These are phyloP conservation scores for Aquatica leii DNA, from an alignment of 2,888 invertebrate species.

Conservation along the genomic window DNA sequence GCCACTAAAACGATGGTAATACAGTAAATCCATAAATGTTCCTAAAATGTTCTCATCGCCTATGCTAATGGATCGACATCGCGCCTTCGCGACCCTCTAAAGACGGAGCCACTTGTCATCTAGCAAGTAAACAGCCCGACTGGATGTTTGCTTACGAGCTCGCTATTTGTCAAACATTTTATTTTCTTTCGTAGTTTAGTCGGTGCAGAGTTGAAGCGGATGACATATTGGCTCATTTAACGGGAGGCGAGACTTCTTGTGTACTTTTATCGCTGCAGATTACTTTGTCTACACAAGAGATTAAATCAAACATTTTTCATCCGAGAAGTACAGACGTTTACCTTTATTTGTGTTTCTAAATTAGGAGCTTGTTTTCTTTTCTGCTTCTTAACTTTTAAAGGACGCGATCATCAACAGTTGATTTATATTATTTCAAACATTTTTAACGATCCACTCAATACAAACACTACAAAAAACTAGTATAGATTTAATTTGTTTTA, in stretches of 20 bases:
- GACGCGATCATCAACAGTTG: constrained; percentile 31
- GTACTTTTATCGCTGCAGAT: constrained; percentile 60
- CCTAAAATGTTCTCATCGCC: constrained; percentile 45
- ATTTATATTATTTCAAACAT: constrained; percentile 18
- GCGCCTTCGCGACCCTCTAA: constrained; percentile 44
- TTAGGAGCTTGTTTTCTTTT: constrained; percentile 30
- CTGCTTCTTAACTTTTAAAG: constrained; percentile 13
- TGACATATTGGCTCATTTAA: constrained; percentile 40
- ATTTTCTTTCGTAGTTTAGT: constrained; percentile 57
- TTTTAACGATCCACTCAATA: background rate
- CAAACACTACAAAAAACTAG: background rate
- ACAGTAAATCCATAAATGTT: constrained; percentile 42
- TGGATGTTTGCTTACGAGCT: constrained; percentile 59
- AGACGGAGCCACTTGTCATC: constrained; percentile 58
- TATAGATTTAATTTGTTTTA: background rate
- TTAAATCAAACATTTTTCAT: constrained; percentile 62
- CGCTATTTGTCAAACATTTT: constrained; percentile 61
- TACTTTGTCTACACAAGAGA: constrained; percentile 61
- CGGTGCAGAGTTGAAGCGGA: constrained; percentile 47
- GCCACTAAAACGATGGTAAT: too few relatives aligned
- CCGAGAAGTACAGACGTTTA: constrained; percentile 40
- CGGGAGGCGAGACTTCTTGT: constrained; percentile 56
- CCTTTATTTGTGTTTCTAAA: constrained; percentile 36
- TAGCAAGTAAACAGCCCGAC: constrained; percentile 56
- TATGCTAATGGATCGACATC: constrained; percentile 52